These are phyloP conservation scores for Ditula angustiorana DNA, from an alignment of 2,888 invertebrate genomes.

Conservation along the genomic window DNA sequence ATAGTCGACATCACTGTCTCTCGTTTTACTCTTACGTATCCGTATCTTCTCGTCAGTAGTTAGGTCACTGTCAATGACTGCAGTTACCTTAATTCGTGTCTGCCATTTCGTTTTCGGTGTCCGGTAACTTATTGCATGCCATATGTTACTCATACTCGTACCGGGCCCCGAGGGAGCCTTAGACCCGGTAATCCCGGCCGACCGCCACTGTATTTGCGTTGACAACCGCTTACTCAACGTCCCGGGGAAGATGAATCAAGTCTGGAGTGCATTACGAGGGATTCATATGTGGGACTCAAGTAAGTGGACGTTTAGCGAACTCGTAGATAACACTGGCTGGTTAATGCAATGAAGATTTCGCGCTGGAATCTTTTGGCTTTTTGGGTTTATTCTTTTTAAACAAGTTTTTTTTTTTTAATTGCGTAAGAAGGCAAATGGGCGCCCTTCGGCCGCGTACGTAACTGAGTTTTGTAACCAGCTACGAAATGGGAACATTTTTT, in stretches of 20 bases:
- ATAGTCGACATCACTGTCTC: too few species aligned
- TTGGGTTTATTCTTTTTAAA: too few species aligned
- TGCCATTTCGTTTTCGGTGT: neutral
- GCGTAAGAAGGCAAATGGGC: too few species aligned
- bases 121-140: neutral
- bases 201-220: slow-evolving; percentile 26
- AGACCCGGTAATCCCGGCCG: slow-evolving; percentile 11
- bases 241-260: slow-evolving; percentile 29
- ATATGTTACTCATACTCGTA: slow-evolving; percentile 5
- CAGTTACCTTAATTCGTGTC: too few species aligned
- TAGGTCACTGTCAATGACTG: too few species aligned
- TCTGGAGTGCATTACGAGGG: slow-evolving; percentile 19
- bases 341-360: neutral
- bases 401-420: too few species aligned
- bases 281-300: slow-evolving; percentile 6
- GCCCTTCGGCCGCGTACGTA: too few species aligned
- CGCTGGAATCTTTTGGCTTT: neutral
- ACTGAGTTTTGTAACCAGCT: too few species aligned
- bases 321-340: neutral
- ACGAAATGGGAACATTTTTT: too few species aligned
- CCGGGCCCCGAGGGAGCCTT: neutral
- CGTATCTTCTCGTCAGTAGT: too few species aligned
- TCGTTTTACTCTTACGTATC: too few species aligned
- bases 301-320: neutral
- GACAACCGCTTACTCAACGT: slow-evolving; percentile 34